A percentile compares a stretch with the other conserved stretches of the same genome.
Evolutionary conservation across 2,113 vertebrate species (phyloP).

Genomic region (human): GRCh38 chr22:25728001-25728500

Average conservation of each 20-base stretch:
- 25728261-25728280: not conserved
- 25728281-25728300: not conserved
- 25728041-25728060: slow-evolving; percentile 78
- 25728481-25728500: fast-evolving
- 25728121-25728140: slow-evolving; percentile 73
- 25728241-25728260: fast-evolving
- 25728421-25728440: not conserved
- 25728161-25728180: fast-evolving
- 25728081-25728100: slow-evolving; percentile 73
- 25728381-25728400: no score
- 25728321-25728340: not conserved
- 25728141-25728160: slow-evolving; percentile 40
- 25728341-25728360: not conserved
- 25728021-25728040: slow-evolving; percentile 88
- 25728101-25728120: slow-evolving; percentile 77
- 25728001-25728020: slow-evolving; percentile 85
- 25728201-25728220: fast-evolving
- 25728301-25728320: not conserved
- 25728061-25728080: slow-evolving; percentile 78
- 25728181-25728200: fast-evolving
- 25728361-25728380: not conserved
- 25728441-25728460: fast-evolving
- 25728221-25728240: not conserved
- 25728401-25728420: fast-evolving
- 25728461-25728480: fast-evolving